These are phyloP conservation scores for Syndactyla subalaris DNA, from an alignment of 2,797 vertebrate genomes.

Conservation along the genomic window DNA sequence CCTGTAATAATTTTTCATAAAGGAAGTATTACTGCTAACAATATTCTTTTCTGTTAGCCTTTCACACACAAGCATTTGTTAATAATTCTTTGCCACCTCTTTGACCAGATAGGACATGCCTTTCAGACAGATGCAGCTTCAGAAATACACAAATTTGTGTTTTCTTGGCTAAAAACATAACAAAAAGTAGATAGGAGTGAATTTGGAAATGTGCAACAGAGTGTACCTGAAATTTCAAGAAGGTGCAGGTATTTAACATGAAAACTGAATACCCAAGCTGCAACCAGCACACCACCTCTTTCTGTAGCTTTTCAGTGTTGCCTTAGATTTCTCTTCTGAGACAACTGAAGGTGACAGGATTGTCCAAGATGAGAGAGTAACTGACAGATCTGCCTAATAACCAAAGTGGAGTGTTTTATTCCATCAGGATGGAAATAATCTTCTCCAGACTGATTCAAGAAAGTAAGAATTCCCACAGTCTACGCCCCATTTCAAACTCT, in stretches of 20 bases:
- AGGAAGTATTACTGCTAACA: neutral
- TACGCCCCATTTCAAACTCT: neutral
- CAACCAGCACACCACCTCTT: neutral
- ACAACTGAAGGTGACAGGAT: neutral
- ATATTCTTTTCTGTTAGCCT: neutral
- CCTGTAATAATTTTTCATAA: neutral
- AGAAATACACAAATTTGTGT: neutral
- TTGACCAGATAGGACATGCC: neutral
- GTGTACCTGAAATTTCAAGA: neutral
- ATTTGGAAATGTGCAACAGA: neutral
- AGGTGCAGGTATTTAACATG: neutral
- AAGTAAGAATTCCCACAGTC: neutral
- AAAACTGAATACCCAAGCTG: neutral
- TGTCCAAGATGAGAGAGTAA: neutral
- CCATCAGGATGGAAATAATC: neutral
- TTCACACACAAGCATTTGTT: neutral
- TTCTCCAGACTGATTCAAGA: neutral
- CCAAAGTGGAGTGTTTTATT: neutral
- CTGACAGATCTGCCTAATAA: neutral
- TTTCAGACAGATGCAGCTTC: neutral
- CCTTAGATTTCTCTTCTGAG: neutral
- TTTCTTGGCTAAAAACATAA: neutral
- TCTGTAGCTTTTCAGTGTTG: neutral
- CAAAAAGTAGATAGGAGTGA: accelerated
- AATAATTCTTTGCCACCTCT: neutral